phyloP scores from a whole-genome alignment of 1,140 invertebrate genomes.

The Agrilus planipennis region DNA sequence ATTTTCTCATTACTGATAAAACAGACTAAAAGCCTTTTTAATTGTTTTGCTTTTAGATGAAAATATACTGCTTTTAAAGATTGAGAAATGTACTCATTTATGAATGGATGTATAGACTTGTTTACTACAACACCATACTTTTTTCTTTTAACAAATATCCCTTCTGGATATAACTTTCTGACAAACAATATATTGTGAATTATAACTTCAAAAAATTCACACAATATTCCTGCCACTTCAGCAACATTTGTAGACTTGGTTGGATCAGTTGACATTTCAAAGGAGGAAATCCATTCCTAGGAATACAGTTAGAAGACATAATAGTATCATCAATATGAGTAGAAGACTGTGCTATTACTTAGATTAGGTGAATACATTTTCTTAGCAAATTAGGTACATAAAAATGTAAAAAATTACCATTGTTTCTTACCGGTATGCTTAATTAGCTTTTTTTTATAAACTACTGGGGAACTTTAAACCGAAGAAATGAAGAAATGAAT shows the following conservation, averaged over 20 bases:
- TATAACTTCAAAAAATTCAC: constrained; percentile 43
- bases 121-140: constrained; percentile 40
- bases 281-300: too few relatives aligned
- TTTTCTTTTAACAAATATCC: constrained; percentile 39
- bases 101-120: constrained; percentile 39
- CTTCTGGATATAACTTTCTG: constrained; percentile 41
- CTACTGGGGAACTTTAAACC: too few relatives aligned
- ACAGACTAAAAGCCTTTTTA: constrained; percentile 2
- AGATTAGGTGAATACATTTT: too few relatives aligned
- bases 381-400: too few relatives aligned
- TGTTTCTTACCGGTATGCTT: too few relatives aligned
- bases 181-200: constrained; percentile 40
- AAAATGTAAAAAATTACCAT: too few relatives aligned
- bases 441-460: too few relatives aligned
- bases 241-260: constrained; percentile 1
- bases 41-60: constrained; percentile 3
- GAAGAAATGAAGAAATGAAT: too few relatives aligned
- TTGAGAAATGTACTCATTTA: constrained; percentile 41
- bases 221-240: constrained; percentile 18
- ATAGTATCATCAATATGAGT: too few relatives aligned
- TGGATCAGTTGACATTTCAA: too few relatives aligned
- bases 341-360: too few relatives aligned
- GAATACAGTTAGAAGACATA: too few relatives aligned
- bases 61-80: constrained; percentile 29
- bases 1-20: not conserved